phyloP scores from a whole-genome alignment of 2,888 invertebrate species.

The Himalopsyche japonica region DNA sequence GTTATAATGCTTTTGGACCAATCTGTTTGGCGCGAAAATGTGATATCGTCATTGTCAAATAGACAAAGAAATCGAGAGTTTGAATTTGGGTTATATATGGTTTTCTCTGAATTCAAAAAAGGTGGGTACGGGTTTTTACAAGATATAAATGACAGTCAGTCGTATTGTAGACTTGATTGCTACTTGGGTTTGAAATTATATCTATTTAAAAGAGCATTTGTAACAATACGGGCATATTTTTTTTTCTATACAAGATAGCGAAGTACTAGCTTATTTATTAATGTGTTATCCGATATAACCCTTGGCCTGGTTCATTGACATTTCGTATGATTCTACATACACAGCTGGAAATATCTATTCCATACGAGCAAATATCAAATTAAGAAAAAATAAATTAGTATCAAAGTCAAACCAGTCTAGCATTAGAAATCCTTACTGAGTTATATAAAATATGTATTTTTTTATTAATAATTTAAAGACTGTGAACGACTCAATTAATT shows the following conservation, averaged over 20 bases:
- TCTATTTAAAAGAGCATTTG: neutral
- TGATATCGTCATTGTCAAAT: neutral
- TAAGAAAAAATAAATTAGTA: too few species aligned
- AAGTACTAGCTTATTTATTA: too few species aligned
- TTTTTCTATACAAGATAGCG: too few species aligned
- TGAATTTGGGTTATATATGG: neutral
- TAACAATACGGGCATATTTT: neutral
- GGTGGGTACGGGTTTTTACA: neutral
- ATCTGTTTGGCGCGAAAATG: neutral
- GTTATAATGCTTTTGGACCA: neutral
- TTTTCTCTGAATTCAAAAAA: neutral
- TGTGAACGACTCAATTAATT: too few species aligned
- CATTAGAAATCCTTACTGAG: too few species aligned
- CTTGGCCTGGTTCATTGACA: neutral
- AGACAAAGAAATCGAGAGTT: neutral
- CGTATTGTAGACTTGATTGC: neutral
- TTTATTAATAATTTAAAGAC: too few species aligned
- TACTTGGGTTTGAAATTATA: neutral
- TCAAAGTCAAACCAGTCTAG: too few species aligned
- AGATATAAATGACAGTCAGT: neutral
- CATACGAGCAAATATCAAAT: too few species aligned
- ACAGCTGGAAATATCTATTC: too few species aligned
- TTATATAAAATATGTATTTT: too few species aligned
- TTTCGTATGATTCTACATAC: neutral
- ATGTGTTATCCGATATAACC: neutral